Conservation (phyloP, 1,140 invertebrate species). For the Scaptomyza pallida region DNA sequence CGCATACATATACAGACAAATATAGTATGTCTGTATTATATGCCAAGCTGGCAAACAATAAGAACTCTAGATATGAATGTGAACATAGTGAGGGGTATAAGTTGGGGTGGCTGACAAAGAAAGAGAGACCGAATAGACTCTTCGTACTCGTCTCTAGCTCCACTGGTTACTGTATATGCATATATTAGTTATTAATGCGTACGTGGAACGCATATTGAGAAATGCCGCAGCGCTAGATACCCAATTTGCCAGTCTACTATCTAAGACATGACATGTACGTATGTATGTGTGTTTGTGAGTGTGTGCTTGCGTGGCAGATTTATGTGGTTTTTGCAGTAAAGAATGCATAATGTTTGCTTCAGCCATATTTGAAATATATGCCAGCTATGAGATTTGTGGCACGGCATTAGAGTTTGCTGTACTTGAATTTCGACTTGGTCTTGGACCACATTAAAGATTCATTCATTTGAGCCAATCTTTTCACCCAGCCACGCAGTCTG, state of each 20-base stretch:
- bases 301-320: slow-evolving; percentile 66
- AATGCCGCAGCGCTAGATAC: slow-evolving; percentile 60
- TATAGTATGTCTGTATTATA: slow-evolving; percentile 26
- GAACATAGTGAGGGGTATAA: neutral
- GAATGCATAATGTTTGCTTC: slow-evolving; percentile 74
- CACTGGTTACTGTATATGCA: slow-evolving; percentile 73
- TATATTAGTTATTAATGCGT: slow-evolving; percentile 82
- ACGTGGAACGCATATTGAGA: slow-evolving; percentile 79
- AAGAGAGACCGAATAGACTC: slow-evolving; percentile 3
- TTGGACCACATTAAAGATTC: slow-evolving; percentile 76
- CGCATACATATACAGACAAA: slow-evolving; percentile 35
- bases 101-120: neutral
- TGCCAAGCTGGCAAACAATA: slow-evolving; percentile 66
- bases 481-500: slow-evolving; percentile 24
- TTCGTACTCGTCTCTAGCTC: slow-evolving; percentile 38
- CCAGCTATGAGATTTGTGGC: slow-evolving; percentile 67
- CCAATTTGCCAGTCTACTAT: slow-evolving; percentile 49
- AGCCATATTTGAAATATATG: slow-evolving; percentile 64
- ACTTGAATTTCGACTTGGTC: slow-evolving; percentile 39
- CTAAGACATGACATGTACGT: slow-evolving; percentile 11
- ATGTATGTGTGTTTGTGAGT: slow-evolving; percentile 22
- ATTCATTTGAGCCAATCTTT: slow-evolving; percentile 65
- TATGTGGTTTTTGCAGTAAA: slow-evolving; percentile 81
- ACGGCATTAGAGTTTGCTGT: slow-evolving; percentile 37
- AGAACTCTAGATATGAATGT: slow-evolving; percentile 53